Evolutionary conservation across 2,113 vertebrate genomes (phyloP), one percentile per base, ranked within the genome.

Genomic region (Etheostoma cragini): DNA sequence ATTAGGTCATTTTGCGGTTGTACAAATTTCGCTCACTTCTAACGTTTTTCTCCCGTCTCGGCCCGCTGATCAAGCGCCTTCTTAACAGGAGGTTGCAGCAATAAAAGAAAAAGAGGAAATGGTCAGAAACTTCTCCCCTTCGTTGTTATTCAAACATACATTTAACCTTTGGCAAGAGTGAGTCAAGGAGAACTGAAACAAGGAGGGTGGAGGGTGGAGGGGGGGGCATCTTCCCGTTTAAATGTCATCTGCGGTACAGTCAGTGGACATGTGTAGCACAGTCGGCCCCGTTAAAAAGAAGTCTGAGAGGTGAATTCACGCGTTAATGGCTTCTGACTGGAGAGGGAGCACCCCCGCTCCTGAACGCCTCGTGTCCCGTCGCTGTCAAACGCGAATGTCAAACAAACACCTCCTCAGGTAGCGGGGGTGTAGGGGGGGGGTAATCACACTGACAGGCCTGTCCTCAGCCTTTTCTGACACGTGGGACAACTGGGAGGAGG

Each of bases 351-450:
- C 91, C 94, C 88, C 91, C 89, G 26, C 88, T 70, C 57, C 92
- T 77, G 75, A 89, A 89, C 90, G 91, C 88, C 92, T 91, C 84
- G 74, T 91, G 95, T 95, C 95, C 93, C 89, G 88, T 80, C 89
- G 92, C 95, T 95, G 96, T 96, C 96, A 96, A 93, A 94, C 90
- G 90, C 89, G 91, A 94, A 91, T 95, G 96, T 96, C 94, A 96
- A 96, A 95, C 96, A 96, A 96, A 96, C 96, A 95, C 95, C 94
- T 96, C 95, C 94, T 96, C 94, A 95, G 95, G 94, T 95, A 96
- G 92, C 83, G 76, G 81, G 81, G 38, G 38, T 38, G 38, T 30
- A 2, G 8, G 33, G 35, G 38, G 91, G 93, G 88, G 93, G 93
- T 96, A 96, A 97, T 96, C 95, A 93, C 94, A 93, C 91, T 89